Base-by-base conservation (phyloP, 64 coral and sea anemone species). In the Dendrophyllia cribrosa region DNA sequence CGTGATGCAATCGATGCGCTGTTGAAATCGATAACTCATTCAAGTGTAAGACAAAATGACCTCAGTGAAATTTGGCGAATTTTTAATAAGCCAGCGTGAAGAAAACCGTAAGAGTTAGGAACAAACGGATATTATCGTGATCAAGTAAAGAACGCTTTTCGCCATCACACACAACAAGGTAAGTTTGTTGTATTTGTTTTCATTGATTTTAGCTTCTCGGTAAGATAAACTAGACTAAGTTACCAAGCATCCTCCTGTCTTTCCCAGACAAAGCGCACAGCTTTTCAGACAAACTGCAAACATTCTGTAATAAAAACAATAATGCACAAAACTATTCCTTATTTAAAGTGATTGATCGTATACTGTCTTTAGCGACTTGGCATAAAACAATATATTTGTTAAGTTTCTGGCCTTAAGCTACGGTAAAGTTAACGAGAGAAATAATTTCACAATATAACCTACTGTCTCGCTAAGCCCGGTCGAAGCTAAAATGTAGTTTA, bases 31-130 rank as follows among this genome's bases (percentile, higher is more conserved):
- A 66, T 84, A 21, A 67, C 19, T 48, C 5, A 65, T 67, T 62
- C 80, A 68, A n/a, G 66, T 43, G 43, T 84, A 17, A 84, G 62
- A 12, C 15, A 84, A 67, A 51, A 84, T 84, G 80, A 84, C 80
- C 80, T 84, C 80, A 56, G 53, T 56, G 7, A 84, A 51, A 16
- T 50, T 63, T 50, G 9, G 62, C 80, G 80, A 84, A 67, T 84
- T 51, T 68, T 63, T 23, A 4, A 66, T 24, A 22, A 68, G 19
- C 26, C 78, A 17, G 43, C 12, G 53, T 56, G 7, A 12, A 22
- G 43, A 20, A 20, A 66, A 64, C 14, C 50, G 45, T 10, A 67
- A 84, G 25, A 15, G 26, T 9, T 17, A 84, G 24, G 24, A 46
- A 20, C 9, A 3, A 66, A 0, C 20, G 4, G 6, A 13, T 12